Conservation (phyloP, 2,888 invertebrate genomes). For the Eledona agricola region DNA sequence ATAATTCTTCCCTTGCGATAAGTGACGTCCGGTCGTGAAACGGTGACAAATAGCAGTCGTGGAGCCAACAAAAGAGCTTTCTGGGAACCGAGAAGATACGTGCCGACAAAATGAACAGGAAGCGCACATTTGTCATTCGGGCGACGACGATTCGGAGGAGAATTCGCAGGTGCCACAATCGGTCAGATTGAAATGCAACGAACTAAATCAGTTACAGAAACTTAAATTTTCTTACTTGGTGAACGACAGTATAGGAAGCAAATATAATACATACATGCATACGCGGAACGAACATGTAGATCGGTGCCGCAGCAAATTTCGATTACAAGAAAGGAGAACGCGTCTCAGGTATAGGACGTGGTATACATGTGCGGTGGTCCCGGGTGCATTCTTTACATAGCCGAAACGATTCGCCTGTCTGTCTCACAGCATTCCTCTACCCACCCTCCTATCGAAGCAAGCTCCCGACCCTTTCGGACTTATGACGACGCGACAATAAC, state of each 20-base stretch:
- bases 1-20: background rate
- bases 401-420: constrained; percentile 44
- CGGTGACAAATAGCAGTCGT: constrained; percentile 5
- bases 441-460: constrained; percentile 13
- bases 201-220: constrained; percentile 5
- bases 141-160: constrained; percentile 12
- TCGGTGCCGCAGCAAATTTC: constrained; percentile 31
- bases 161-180: constrained; percentile 3
- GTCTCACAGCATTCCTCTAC: constrained; percentile 41
- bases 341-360: constrained; percentile 22
- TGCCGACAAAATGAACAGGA: constrained; percentile 27
- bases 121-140: constrained; percentile 13
- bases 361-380: constrained; percentile 46
- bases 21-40: background rate
- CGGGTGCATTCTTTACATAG: constrained; percentile 48
- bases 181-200: background rate
- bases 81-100: constrained; percentile 9
- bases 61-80: constrained; percentile 14
- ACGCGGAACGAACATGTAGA: constrained; percentile 22
- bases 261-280: too few species aligned
- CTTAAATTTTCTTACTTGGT: background rate
- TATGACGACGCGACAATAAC: constrained; percentile 27
- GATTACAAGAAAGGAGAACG: constrained; percentile 13
- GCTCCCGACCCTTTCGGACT: constrained; percentile 18
- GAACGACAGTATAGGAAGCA: background rate